A percentile compares a stretch with the other conserved stretches of the same genome.
Evolutionary conservation across 2,113 vertebrate species (phyloP).

Genomic region (pig (Sus scrofa)): DNA sequence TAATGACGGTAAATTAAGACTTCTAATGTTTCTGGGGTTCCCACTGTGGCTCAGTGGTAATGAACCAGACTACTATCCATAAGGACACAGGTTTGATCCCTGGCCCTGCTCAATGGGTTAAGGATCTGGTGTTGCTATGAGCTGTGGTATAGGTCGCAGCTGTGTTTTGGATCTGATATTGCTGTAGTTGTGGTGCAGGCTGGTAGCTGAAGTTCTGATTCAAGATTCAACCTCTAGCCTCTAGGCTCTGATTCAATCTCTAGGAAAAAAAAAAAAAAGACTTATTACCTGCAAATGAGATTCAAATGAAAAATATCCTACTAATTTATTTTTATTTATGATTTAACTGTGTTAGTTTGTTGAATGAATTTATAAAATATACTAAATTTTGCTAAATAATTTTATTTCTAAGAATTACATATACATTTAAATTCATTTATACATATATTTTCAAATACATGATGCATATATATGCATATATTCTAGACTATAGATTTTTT

Average conservation of each 20-base stretch:
- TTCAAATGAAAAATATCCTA: background rate
- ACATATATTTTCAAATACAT: background rate
- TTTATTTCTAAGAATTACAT: background rate
- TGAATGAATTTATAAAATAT: background rate
- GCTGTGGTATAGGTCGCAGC: too few species aligned
- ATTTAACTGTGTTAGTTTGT: background rate
- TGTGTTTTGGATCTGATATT: too few species aligned
- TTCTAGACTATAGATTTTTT: background rate
- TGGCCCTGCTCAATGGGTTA: too few species aligned
- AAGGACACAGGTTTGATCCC: too few species aligned
- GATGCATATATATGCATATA: background rate
- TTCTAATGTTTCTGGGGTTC: background rate
- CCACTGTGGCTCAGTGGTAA: too few species aligned
- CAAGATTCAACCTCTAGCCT: too few species aligned
- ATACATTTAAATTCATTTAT: background rate
- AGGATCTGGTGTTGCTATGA: too few species aligned
- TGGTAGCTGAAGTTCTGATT: too few species aligned
- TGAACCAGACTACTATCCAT: too few species aligned
- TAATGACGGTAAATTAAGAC: background rate
- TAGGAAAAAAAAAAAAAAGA: too few species aligned
- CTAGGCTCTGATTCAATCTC: too few species aligned
- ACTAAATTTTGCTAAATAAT: background rate
- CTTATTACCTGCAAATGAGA: background rate
- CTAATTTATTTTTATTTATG: background rate
- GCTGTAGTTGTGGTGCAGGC: too few species aligned